Percentiles rank a stretch among this genome's conserved stretches.
Conservation (phyloP, 2,888 invertebrate species). For the Amblyjoppa fuscipennis region DNA sequence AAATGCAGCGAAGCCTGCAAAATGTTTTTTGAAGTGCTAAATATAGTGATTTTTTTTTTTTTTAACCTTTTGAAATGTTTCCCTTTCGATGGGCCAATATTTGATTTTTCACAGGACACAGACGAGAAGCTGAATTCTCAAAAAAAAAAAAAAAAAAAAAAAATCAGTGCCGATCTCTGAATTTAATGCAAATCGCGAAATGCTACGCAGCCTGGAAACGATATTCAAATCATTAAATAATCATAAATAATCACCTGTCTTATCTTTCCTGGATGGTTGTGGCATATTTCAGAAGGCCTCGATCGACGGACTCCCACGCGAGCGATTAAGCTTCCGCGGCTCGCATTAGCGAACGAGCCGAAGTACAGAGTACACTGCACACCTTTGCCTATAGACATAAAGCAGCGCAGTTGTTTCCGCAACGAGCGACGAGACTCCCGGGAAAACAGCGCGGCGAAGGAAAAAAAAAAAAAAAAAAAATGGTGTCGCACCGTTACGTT, state of each 20-base stretch:
- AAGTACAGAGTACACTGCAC: constrained; percentile 17
- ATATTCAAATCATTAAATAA: not conserved
- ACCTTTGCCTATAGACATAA: not conserved
- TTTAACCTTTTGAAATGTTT: too few relatives aligned
- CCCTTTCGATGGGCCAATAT: too few relatives aligned
- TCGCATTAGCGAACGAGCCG: not conserved
- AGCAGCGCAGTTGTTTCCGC: not conserved
- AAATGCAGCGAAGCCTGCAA: too few relatives aligned
- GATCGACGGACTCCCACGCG: not conserved
- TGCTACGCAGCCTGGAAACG: not conserved
- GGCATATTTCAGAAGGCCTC: not conserved
- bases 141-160: too few relatives aligned
- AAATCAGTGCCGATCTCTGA: too few relatives aligned
- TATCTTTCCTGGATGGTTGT: not conserved
- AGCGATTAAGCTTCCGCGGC: not conserved
- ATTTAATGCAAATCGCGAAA: not conserved
- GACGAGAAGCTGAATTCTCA: too few relatives aligned
- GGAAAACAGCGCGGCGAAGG: constrained; percentile 29
- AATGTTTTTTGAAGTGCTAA: too few relatives aligned
- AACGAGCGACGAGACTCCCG: not conserved
- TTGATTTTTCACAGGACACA: too few relatives aligned
- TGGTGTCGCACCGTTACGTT: not conserved
- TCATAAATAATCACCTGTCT: not conserved
- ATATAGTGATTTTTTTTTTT: too few relatives aligned
- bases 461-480: constrained; percentile 8